A percentile compares a stretch with the other conserved stretches of the same genome.
Evolutionary conservation across 2,888 invertebrate genomes (phyloP).

Genomic region (Cecidostiba fungosa): DNA sequence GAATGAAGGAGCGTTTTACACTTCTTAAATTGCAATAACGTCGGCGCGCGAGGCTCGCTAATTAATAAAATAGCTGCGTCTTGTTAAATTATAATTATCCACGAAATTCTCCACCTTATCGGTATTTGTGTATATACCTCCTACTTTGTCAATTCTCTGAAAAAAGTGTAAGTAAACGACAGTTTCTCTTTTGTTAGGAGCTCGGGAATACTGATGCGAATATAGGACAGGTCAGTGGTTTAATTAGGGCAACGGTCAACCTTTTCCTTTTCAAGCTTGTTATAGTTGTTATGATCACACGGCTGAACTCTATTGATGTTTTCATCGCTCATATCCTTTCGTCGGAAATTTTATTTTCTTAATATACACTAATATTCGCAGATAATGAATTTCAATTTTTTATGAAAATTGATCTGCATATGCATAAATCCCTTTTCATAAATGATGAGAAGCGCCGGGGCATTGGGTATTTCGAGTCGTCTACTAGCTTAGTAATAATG

Average conservation of each 20-base stretch:
- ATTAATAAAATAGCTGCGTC: slow-evolving; percentile 26
- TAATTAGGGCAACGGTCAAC: background rate
- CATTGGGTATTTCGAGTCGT: too few relatives aligned
- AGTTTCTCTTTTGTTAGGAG: background rate
- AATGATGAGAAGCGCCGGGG: too few relatives aligned
- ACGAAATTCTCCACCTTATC: background rate
- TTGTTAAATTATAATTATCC: background rate
- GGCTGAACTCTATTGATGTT: background rate
- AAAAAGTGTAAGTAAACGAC: background rate
- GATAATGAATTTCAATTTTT: too few relatives aligned
- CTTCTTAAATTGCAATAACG: background rate
- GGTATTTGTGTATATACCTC: background rate
- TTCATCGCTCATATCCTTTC: too few relatives aligned
- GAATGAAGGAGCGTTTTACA: too few relatives aligned
- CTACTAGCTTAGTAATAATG: too few relatives aligned
- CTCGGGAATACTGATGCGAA: background rate
- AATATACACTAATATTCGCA: too few relatives aligned
- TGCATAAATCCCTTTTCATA: too few relatives aligned
- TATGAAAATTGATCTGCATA: too few relatives aligned
- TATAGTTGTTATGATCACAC: too few relatives aligned
- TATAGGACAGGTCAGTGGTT: background rate
- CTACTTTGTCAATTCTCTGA: background rate
- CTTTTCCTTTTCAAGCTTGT: background rate
- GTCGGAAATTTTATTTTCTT: too few relatives aligned
- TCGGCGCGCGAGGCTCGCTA: background rate